These are phyloP conservation scores for Xenopus borealis DNA, from an alignment of 2,113 vertebrate genomes.

Conservation along the genomic window DNA sequence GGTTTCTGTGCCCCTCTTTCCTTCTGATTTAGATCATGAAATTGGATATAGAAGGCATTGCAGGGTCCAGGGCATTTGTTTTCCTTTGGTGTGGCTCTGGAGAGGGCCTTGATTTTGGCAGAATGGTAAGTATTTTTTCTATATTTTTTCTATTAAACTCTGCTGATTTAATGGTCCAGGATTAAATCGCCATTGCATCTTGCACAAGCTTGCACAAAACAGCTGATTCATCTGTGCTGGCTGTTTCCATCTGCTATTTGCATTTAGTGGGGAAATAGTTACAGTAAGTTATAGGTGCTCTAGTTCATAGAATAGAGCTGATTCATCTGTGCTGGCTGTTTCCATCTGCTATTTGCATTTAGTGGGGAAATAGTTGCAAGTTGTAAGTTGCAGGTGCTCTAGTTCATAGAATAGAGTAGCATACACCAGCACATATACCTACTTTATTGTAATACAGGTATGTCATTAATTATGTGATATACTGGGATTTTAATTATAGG, in stretches of 20 bases:
- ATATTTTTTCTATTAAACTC: background rate
- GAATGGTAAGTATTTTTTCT: constrained; percentile 57
- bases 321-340: background rate
- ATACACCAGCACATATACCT: too few species aligned
- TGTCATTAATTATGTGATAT: too few species aligned
- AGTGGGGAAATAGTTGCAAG: background rate
- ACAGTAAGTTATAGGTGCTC: background rate
- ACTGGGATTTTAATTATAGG: too few species aligned
- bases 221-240: background rate
- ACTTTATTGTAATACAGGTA: too few species aligned
- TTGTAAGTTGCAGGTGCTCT: background rate
- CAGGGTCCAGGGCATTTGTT: constrained; percentile 87
- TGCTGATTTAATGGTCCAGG: background rate
- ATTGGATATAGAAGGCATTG: constrained; percentile 96
- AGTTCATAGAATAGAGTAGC: too few species aligned
- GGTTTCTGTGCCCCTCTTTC: background rate
- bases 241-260: background rate
- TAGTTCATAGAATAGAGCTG: background rate
- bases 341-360: background rate
- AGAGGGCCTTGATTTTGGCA: constrained; percentile 91
- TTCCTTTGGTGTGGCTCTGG: constrained; percentile 97
- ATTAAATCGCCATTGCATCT: background rate
- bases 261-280: background rate
- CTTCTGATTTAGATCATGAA: constrained; percentile 85
- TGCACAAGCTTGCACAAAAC: background rate